These are phyloP conservation scores for Schizaphis graminum DNA, from an alignment of 2,888 invertebrate genomes.

Conservation along the genomic window DNA sequence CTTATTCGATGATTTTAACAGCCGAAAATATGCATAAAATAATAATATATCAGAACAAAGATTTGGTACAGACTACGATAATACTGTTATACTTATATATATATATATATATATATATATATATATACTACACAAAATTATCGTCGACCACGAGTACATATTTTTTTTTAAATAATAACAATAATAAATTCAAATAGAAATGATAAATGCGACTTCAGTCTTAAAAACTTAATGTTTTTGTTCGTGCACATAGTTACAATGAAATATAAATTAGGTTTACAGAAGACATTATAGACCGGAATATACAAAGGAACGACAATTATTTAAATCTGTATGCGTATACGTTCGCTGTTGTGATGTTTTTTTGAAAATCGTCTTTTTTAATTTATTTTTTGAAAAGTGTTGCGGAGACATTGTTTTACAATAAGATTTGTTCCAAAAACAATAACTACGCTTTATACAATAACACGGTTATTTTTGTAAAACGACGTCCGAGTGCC, in stretches of 20 bases:
- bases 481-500: not conserved
- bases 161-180: slow-evolving; percentile 40
- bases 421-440: slow-evolving; percentile 52
- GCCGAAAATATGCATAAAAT: not conserved
- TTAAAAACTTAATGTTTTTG: slow-evolving; percentile 51
- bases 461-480: slow-evolving; percentile 58
- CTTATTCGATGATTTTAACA: slow-evolving; percentile 3
- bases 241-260: slow-evolving; percentile 42
- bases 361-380: slow-evolving; percentile 53
- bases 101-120: no score
- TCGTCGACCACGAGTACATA: slow-evolving; percentile 27
- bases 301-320: slow-evolving; percentile 46
- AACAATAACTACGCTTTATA: slow-evolving; percentile 2
- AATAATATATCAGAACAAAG: not conserved
- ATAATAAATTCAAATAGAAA: slow-evolving; percentile 55
- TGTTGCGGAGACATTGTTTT: slow-evolving; percentile 39
- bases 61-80: not conserved
- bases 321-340: slow-evolving; percentile 51
- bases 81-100: not conserved
- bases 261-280: slow-evolving; percentile 62
- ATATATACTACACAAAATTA: not conserved
- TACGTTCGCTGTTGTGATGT: slow-evolving; percentile 45
- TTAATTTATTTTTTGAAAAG: slow-evolving; percentile 35
- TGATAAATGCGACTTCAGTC: slow-evolving; percentile 53
- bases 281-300: slow-evolving; percentile 37